Evolutionary conservation across 2,888 invertebrate species (phyloP).

Genomic region (Erebia aethiops): DNA sequence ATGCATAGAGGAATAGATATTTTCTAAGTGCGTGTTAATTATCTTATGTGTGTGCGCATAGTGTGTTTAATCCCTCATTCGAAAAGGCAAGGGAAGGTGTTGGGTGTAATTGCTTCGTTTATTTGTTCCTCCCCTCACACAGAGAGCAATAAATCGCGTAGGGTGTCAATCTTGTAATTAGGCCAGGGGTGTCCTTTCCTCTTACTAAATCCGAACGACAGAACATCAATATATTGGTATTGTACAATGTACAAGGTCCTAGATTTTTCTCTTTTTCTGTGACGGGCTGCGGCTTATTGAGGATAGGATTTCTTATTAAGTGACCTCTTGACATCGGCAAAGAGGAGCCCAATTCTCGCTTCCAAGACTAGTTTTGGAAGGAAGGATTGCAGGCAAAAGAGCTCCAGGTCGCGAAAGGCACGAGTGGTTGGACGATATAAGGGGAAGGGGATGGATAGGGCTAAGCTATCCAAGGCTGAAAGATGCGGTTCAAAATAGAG

Average conservation of each 20-base stretch:
- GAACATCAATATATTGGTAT: conserved; percentile 17
- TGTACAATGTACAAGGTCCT: neutral
- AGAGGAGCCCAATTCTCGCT: too few species aligned
- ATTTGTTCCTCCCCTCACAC: conserved; percentile 48
- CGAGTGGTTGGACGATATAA: too few species aligned
- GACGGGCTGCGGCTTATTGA: too few species aligned
- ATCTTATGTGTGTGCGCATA: neutral
- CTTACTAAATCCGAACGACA: conserved; percentile 6
- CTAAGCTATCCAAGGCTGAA: too few species aligned
- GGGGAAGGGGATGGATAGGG: too few species aligned
- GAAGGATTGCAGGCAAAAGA: too few species aligned
- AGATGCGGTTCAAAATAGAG: too few species aligned
- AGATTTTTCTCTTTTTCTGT: neutral
- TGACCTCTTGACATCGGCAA: too few species aligned
- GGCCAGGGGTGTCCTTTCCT: conserved; percentile 10
- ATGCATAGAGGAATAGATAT: neutral
- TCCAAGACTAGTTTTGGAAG: too few species aligned
- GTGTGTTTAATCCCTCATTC: conserved; percentile 20
- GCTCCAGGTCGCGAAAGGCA: too few species aligned
- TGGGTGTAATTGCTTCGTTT: conserved; percentile 53
- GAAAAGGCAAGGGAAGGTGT: conserved; percentile 33
- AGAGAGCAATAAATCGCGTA: conserved; percentile 45
- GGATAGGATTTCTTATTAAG: too few species aligned
- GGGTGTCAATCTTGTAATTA: conserved; percentile 31
- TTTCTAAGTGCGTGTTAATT: neutral